Percentiles rank a stretch among this genome's conserved stretches.
Conservation (phyloP, 2,113 vertebrate genomes). For the Vombatus ursinus region DNA sequence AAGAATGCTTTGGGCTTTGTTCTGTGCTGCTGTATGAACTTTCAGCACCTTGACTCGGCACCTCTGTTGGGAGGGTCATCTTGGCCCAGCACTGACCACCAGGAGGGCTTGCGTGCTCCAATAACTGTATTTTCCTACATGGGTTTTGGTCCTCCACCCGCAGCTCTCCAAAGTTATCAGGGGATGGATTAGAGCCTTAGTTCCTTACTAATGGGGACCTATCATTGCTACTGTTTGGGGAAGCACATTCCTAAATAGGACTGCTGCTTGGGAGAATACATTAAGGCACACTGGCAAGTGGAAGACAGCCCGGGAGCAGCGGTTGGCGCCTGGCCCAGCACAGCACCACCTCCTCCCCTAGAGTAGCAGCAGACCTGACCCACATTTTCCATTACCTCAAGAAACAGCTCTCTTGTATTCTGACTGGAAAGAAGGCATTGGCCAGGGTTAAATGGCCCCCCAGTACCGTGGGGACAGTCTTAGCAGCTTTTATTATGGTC, state of each 20-base stretch:
- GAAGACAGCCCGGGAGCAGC: slow-evolving; percentile 27
- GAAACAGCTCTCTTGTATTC: neutral
- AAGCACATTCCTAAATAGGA: slow-evolving; percentile 1
- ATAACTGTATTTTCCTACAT: slow-evolving; percentile 26
- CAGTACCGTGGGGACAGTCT: neutral
- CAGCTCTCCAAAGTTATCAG: slow-evolving; percentile 24
- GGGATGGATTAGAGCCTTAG: slow-evolving; percentile 18
- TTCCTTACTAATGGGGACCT: slow-evolving; percentile 13
- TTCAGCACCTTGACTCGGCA: slow-evolving; percentile 44
- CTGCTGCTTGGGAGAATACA: slow-evolving; percentile 26
- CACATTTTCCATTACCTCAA: neutral
- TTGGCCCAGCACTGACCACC: neutral
- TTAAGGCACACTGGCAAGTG: slow-evolving; percentile 30
- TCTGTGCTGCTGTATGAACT: slow-evolving; percentile 42
- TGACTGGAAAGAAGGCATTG: slow-evolving; percentile 33
- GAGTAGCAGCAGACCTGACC: neutral
- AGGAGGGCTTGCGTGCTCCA: neutral
- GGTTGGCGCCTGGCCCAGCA: neutral
- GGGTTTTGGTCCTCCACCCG: slow-evolving; percentile 9
- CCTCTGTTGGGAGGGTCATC: neutral
- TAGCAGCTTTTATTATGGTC: neutral
- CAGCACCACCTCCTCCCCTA: slow-evolving; percentile 8
- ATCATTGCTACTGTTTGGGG: slow-evolving; percentile 27
- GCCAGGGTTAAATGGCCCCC: slow-evolving; percentile 39
- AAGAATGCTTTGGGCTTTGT: slow-evolving; percentile 56